phyloP scores from a whole-genome alignment of 1,140 invertebrate genomes.

The Bombus confusus region DNA sequence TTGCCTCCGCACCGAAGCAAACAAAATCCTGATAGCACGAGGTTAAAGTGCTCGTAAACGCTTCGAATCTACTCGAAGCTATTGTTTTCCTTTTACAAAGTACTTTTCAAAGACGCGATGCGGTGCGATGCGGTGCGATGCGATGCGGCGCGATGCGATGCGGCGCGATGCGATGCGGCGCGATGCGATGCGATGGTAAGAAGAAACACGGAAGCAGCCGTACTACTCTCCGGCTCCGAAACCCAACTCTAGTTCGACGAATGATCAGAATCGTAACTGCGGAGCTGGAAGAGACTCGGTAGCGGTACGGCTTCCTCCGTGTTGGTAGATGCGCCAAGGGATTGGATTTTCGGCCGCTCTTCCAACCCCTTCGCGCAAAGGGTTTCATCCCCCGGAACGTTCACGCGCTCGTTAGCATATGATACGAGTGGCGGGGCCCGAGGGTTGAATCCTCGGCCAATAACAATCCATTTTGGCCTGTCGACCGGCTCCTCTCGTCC shows the following conservation, averaged over 20 bases:
- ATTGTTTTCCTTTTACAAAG: too few species aligned
- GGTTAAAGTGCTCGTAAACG: too few species aligned
- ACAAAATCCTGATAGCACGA: too few species aligned
- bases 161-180: accelerated
- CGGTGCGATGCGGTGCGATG: too few species aligned
- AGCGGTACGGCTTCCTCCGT: constrained; percentile 53
- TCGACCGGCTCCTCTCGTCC: constrained; percentile 48
- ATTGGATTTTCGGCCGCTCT: constrained; percentile 67
- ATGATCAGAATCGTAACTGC: constrained; percentile 34
- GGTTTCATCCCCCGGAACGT: constrained; percentile 61
- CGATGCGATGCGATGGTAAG: not conserved
- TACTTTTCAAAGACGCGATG: accelerated
- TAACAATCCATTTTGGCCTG: constrained; percentile 73
- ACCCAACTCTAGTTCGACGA: constrained; percentile 19
- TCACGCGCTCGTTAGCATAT: constrained; percentile 76
- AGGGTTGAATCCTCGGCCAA: constrained; percentile 75
- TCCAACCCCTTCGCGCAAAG: constrained; percentile 53
- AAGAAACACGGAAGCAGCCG: constrained; percentile 17
- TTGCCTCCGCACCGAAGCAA: too few species aligned
- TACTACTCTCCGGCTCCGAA: not conserved
- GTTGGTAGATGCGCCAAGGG: constrained; percentile 54
- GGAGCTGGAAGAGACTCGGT: constrained; percentile 48
- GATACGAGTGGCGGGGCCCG: constrained; percentile 61
- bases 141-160: too few species aligned
- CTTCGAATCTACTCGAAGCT: too few species aligned